Conservation (phyloP, 1,140 invertebrate species). For the Stegodyphus dumicola region DNA sequence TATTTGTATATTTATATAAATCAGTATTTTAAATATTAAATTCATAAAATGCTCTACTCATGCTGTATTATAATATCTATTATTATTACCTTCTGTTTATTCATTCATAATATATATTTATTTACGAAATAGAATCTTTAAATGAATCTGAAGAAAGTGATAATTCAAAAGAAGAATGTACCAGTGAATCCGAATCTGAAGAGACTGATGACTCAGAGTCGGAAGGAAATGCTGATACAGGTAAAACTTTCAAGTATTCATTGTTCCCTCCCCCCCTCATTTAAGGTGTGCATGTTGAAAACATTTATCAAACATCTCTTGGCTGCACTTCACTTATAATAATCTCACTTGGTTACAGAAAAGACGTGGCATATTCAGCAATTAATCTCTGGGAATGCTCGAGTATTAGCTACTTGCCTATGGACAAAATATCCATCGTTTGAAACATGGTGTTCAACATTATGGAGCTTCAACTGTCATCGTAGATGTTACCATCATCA, state of each 20-base stretch:
- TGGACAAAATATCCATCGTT: too few species aligned
- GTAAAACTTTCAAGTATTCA: not conserved
- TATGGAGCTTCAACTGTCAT: too few species aligned
- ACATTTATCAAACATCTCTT: too few species aligned
- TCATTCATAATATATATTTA: conserved; percentile 15
- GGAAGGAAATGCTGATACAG: not conserved
- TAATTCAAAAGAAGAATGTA: not conserved
- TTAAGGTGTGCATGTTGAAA: not conserved
- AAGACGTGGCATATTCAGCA: too few species aligned
- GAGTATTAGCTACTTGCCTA: too few species aligned
- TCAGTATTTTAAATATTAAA: not conserved
- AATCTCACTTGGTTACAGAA: too few species aligned
- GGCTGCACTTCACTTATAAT: too few species aligned
- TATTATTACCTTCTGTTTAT: too few species aligned
- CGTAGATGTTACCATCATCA: too few species aligned
- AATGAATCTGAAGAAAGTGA: not conserved
- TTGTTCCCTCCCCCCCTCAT: not conserved
- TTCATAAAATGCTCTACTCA: not conserved
- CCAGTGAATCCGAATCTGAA: not conserved
- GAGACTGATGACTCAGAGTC: not conserved
- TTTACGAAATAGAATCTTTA: conserved; percentile 55
- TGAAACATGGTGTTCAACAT: too few species aligned
- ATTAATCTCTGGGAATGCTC: too few species aligned
- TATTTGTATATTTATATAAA: too few species aligned
- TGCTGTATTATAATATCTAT: not conserved